A percentile compares a stretch with the other conserved stretches of the same genome.
These are phyloP conservation scores for Vollenhovia emeryi DNA, from an alignment of 1,140 invertebrate genomes.

Conservation along the genomic window DNA sequence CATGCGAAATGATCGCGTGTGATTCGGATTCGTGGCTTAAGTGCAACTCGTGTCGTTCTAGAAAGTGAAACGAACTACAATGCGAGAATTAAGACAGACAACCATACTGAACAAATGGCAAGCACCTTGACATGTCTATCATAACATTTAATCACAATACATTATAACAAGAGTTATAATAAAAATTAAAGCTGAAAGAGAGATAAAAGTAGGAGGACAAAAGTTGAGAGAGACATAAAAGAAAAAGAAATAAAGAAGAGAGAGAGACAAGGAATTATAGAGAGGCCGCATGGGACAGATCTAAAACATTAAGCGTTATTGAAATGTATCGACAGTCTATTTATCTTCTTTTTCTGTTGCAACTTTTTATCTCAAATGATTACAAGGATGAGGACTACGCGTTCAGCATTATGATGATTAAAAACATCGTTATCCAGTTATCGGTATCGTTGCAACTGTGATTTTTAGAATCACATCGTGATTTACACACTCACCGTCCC, in stretches of 20 bases:
- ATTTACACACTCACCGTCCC: neutral
- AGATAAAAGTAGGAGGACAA: too few relatives aligned
- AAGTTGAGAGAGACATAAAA: neutral
- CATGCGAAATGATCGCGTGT: neutral
- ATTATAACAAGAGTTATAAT: conserved; percentile 20
- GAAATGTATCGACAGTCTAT: conserved; percentile 4
- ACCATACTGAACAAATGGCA: conserved; percentile 28
- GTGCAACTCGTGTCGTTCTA: neutral
- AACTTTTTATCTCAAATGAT: conserved; percentile 11
- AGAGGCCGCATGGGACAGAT: neutral
- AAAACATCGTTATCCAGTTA: conserved; percentile 5
- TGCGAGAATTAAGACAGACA: neutral
- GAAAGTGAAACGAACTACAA: conserved; percentile 15
- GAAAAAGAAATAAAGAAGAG: neutral
- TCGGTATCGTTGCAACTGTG: neutral
- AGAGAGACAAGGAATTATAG: neutral
- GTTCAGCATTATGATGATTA: neutral
- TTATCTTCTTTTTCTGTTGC: neutral
- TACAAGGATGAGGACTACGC: neutral
- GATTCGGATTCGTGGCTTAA: neutral
- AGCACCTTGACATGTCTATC: conserved; percentile 15
- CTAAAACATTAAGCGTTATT: neutral
- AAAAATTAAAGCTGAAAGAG: conserved; percentile 9
- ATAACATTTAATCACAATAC: conserved; percentile 20
- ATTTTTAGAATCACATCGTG: neutral